These are phyloP conservation scores for Eubucco bourcierii DNA, from an alignment of 2,113 vertebrate species.

Conservation along the genomic window DNA sequence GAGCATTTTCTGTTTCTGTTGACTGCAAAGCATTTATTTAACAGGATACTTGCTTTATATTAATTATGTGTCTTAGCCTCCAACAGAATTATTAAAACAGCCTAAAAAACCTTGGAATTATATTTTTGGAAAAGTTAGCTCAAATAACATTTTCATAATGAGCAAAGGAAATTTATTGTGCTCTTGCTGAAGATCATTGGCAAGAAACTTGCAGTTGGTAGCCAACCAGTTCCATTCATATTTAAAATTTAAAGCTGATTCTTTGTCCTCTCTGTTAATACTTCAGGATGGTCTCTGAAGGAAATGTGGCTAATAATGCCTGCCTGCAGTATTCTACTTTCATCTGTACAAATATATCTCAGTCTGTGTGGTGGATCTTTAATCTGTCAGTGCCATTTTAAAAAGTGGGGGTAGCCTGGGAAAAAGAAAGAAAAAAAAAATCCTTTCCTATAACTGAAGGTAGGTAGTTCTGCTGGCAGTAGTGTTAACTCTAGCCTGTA, in stretches of 20 bases:
- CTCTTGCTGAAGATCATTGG: not conserved
- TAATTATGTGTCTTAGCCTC: not conserved
- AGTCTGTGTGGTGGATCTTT: not conserved
- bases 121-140: not conserved
- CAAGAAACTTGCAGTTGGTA: not conserved
- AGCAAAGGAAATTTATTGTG: not conserved
- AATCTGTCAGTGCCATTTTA: not conserved
- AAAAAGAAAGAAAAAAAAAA: not conserved
- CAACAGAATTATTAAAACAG: not conserved
- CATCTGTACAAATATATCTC: not conserved
- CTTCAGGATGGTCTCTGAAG: not conserved
- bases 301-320: not conserved
- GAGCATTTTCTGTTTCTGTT: not conserved
- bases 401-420: not conserved
- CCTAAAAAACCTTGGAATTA: not conserved
- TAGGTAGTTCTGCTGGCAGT: not conserved
- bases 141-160: not conserved
- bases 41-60: not conserved
- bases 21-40: not conserved
- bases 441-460: not conserved
- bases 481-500: accelerated
- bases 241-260: not conserved
- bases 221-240: not conserved
- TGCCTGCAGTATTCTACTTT: not conserved
- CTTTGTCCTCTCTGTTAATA: not conserved